Conservation (phyloP, 2,888 invertebrate genomes). For the Parnassius mnemosyne region DNA sequence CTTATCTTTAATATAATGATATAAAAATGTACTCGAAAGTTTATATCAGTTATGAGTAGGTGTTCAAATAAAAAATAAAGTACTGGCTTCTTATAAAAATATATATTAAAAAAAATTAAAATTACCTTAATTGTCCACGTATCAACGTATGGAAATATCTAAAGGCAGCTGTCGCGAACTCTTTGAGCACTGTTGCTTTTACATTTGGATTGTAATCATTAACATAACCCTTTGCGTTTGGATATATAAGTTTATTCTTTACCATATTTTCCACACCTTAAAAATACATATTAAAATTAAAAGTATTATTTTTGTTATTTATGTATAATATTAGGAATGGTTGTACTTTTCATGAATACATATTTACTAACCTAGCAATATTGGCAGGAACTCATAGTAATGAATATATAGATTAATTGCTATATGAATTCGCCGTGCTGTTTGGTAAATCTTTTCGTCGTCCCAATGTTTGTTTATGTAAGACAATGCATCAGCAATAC, state of each 20-base stretch:
- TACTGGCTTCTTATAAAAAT: background rate
- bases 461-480: constrained; percentile 83
- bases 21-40: too few relatives aligned
- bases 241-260: constrained; percentile 72
- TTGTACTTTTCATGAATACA: too few relatives aligned
- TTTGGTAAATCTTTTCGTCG: constrained; percentile 83
- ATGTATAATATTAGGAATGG: too few relatives aligned
- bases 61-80: background rate
- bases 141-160: constrained; percentile 83
- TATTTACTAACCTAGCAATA: constrained; percentile 73
- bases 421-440: constrained; percentile 79
- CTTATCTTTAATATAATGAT: too few relatives aligned
- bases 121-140: constrained; percentile 80
- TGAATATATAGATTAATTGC: constrained; percentile 83
- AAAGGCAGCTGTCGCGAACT: constrained; percentile 81
- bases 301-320: too few relatives aligned
- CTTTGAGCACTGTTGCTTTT: constrained; percentile 79
- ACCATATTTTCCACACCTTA: constrained; percentile 64
- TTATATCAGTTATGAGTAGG: too few relatives aligned
- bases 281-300: background rate
- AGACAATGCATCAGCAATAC: constrained; percentile 76
- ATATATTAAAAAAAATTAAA: constrained; percentile 33
- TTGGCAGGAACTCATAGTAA: constrained; percentile 84
- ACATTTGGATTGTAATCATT: constrained; percentile 79
- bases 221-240: constrained; percentile 66